Conservation (phyloP, 2,797 vertebrate genomes). For the Helostoma temminkii region DNA sequence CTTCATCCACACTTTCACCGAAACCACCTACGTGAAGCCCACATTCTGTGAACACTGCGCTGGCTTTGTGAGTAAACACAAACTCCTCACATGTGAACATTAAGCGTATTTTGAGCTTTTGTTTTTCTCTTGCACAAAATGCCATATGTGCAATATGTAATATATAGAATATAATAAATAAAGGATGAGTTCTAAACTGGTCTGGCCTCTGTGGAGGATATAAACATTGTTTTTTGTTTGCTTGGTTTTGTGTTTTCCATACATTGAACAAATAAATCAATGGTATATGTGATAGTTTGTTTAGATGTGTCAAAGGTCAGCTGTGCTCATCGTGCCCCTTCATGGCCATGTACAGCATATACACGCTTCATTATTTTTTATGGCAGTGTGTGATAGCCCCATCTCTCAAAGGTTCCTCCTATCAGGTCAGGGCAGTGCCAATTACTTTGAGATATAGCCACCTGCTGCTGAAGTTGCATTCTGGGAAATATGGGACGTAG, state of each 20-base stretch:
- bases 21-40: constrained; percentile 90
- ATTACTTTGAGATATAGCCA: constrained; percentile 55
- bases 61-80: constrained; percentile 88
- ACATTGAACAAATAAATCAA: constrained; percentile 26
- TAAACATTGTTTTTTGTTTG: no score
- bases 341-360: not conserved
- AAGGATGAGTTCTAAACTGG: no score
- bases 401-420: constrained; percentile 32
- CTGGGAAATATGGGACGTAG: constrained; percentile 64
- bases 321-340: not conserved
- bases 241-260: constrained; percentile 13
- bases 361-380: constrained; percentile 39
- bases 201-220: no score
- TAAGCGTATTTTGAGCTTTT: not conserved
- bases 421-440: constrained; percentile 50
- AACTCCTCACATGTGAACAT: not conserved
- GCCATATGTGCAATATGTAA: not conserved
- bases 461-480: constrained; percentile 59
- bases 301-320: constrained; percentile 30
- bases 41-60: constrained; percentile 91
- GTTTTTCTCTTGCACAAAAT: not conserved
- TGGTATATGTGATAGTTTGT: not conserved
- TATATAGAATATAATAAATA: not conserved
- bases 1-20: constrained; percentile 88
- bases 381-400: not conserved